Base-by-base conservation (phyloP, 2,797 vertebrate genomes). In the Manis pentadactyla region DNA sequence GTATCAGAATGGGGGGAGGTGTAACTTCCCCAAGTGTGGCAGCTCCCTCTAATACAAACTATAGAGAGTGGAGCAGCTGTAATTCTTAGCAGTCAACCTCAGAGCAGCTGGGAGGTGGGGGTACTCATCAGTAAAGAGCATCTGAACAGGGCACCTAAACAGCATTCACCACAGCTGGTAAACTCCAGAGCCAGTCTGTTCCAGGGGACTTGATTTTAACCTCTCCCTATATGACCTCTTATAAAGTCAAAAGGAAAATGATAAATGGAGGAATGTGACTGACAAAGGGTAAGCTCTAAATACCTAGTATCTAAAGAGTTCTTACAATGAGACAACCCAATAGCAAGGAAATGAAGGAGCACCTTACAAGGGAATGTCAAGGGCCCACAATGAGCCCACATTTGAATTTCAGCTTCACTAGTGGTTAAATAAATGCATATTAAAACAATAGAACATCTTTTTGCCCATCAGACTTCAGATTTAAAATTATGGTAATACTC, bases 381-480 rank as follows among this genome's bases (percentile, higher is more conserved):
- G 19, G 18, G 75, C 29, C 57, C 59, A 78, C 9, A 57, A 0
- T 15, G 12, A 86, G 37, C 17, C 75, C 61, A 51, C 29, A 37
- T 1, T 27, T 10, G 14, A 88, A 77, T 42, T 78, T 83, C 34
- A 73, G 63, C 37, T 68, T 93, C 49, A 27, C 29, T n/a, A 69
- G 11, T 77, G 71, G 92, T 97, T 74, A 82, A 95, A 85, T 90
- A 85, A 64, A 79, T 55, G 61, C 55, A 81, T 87, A 79, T 53
- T 77, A 64, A 84, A 95, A 89, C 2, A 42, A 51, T 4, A 4
- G 78, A 27, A 37, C 29, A 59, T 9, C 12, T 14, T 55, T 71
- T 78, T 57, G 63, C 46, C 37, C 39, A 49, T 21, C 64, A 49
- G 49, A 49, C 11, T 79, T 21, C 42, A 85, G 85, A 77, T 69